A percentile compares a stretch with the other conserved stretches of the same genome.
Conservation (phyloP, 2,888 invertebrate species). For the Amphipyra tragopoginis region DNA sequence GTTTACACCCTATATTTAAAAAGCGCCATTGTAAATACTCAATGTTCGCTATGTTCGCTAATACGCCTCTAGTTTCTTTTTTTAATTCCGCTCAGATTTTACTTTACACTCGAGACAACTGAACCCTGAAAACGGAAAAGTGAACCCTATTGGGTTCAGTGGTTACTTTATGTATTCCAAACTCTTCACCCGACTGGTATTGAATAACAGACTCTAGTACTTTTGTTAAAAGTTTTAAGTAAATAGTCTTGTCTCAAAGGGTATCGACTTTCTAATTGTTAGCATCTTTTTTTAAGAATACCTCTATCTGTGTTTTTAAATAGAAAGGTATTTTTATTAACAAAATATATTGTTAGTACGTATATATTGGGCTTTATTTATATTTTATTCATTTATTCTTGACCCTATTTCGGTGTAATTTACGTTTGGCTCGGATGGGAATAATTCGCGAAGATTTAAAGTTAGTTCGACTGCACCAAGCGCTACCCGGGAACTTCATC, state of each 20-base stretch:
- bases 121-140: constrained; percentile 39
- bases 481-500: constrained; percentile 9
- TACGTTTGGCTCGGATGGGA: background rate
- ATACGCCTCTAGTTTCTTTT: too few species aligned
- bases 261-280: constrained; percentile 22
- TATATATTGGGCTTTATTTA: background rate
- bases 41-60: too few species aligned
- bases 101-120: constrained; percentile 25
- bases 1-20: too few species aligned
- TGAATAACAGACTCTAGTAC: constrained; percentile 56
- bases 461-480: constrained; percentile 18
- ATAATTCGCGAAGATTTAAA: constrained; percentile 13
- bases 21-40: too few species aligned
- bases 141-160: constrained; percentile 48
- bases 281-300: constrained; percentile 2
- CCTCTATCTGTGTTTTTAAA: constrained; percentile 5
- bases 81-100: constrained; percentile 12
- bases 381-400: constrained; percentile 10
- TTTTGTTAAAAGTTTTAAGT: constrained; percentile 61
- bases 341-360: constrained; percentile 1
- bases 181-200: constrained; percentile 45
- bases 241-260: constrained; percentile 57
- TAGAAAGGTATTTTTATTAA: background rate
- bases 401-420: background rate
- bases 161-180: constrained; percentile 60